These are phyloP conservation scores for Bombus fervidus DNA, from an alignment of 1,140 invertebrate species.

Conservation along the genomic window DNA sequence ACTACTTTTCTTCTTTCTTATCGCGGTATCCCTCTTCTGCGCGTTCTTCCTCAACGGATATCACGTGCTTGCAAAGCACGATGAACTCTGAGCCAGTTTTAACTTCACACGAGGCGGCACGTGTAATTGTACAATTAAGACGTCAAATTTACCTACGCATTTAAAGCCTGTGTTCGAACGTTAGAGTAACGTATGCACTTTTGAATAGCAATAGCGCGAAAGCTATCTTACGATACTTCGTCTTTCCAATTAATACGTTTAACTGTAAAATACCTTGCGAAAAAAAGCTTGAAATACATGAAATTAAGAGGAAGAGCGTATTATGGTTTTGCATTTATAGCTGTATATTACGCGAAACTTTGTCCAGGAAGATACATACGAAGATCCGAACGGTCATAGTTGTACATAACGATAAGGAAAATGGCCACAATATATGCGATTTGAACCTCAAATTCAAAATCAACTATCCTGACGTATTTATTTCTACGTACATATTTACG, in stretches of 20 bases:
- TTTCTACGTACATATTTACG: too few species aligned
- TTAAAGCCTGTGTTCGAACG: neutral
- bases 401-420: neutral
- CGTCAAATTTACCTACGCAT: neutral
- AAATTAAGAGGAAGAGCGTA: neutral
- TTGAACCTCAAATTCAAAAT: neutral
- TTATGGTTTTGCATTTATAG: neutral
- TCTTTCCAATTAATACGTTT: too few species aligned
- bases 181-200: too few species aligned
- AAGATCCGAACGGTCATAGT: too few species aligned
- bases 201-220: too few species aligned
- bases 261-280: neutral
- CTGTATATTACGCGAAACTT: neutral
- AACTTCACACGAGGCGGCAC: too few species aligned
- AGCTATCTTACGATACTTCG: too few species aligned
- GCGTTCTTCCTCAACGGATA: conserved; percentile 10
- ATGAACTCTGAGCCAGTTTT: neutral
- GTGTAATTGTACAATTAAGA: neutral
- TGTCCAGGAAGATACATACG: neutral
- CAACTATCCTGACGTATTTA: neutral
- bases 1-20: conserved; percentile 35
- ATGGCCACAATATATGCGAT: neutral
- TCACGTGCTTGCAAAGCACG: neutral
- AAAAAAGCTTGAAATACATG: neutral
- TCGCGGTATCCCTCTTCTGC: conserved; percentile 11